A percentile compares a stretch with the other conserved stretches of the same genome.
Conservation (phyloP, 2,113 vertebrate species). For the Gopherus evgoodei region DNA sequence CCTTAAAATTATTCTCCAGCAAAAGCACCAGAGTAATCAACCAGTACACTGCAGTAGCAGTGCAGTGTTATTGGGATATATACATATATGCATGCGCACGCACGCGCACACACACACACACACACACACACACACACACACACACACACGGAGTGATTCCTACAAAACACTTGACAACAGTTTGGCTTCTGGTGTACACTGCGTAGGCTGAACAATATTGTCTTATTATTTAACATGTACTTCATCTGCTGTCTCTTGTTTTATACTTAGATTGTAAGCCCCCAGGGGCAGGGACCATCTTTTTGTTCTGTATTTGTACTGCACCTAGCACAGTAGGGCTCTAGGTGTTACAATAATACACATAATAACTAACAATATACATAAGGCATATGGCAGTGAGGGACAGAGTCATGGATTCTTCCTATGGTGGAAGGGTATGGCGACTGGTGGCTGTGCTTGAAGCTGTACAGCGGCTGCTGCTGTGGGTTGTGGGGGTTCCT, state of each 20-base stretch:
- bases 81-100: background rate
- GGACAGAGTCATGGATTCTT: background rate
- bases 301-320: background rate
- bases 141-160: background rate
- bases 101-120: too few relatives aligned
- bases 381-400: background rate
- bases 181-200: background rate
- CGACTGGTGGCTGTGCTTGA: background rate
- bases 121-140: rapidly evolving
- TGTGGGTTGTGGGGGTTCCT: background rate
- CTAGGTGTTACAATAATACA: background rate
- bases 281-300: background rate
- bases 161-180: background rate
- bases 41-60: background rate
- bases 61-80: background rate
- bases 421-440: background rate
- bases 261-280: background rate
- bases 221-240: background rate
- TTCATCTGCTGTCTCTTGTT: background rate
- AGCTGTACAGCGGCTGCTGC: background rate
- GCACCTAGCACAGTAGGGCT: background rate
- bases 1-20: background rate
- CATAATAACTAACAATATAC: background rate
- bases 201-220: background rate
- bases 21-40: background rate